Percentiles rank a stretch among this genome's conserved stretches.
Conservation (phyloP, 30 jellyfish, hydroid and myxozoan species). For the Turritopsis dohrnii region DNA sequence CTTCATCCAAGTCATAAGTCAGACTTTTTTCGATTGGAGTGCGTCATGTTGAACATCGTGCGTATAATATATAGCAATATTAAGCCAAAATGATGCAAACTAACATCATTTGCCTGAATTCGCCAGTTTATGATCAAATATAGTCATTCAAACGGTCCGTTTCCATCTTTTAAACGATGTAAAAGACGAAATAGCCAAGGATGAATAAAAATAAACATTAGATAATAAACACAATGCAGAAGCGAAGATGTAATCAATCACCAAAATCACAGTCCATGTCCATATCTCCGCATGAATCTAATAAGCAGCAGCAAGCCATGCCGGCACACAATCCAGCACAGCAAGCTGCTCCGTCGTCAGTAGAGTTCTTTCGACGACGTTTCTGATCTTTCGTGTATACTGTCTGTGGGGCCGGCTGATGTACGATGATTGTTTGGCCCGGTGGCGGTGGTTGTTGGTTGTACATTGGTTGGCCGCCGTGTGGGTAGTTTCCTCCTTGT, state of each 20-base stretch:
- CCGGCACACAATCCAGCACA: constrained; percentile 18
- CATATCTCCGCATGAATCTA: constrained; percentile 1
- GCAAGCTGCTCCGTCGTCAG: neutral
- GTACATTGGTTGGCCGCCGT: neutral
- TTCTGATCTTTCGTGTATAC: neutral
- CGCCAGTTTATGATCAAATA: too few species aligned
- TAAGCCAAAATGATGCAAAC: too few species aligned
- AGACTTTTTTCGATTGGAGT: too few species aligned
- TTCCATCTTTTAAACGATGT: too few species aligned
- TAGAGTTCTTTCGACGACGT: neutral
- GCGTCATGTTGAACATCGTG: too few species aligned
- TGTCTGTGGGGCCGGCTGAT: constrained; percentile 19
- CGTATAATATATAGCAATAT: too few species aligned
- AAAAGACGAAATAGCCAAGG: too few species aligned
- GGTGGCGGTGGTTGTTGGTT: constrained; percentile 16
- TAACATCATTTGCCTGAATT: too few species aligned
- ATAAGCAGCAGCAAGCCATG: neutral
- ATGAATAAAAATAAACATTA: neutral
- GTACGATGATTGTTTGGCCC: constrained; percentile 21
- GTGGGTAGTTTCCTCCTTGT: neutral
- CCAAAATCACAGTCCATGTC: neutral
- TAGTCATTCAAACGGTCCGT: too few species aligned
- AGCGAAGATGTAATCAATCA: neutral
- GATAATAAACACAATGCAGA: too few species aligned
- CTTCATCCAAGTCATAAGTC: too few species aligned